These are phyloP conservation scores for Cerceris rybyensis DNA, from an alignment of 2,888 invertebrate species.

Conservation along the genomic window DNA sequence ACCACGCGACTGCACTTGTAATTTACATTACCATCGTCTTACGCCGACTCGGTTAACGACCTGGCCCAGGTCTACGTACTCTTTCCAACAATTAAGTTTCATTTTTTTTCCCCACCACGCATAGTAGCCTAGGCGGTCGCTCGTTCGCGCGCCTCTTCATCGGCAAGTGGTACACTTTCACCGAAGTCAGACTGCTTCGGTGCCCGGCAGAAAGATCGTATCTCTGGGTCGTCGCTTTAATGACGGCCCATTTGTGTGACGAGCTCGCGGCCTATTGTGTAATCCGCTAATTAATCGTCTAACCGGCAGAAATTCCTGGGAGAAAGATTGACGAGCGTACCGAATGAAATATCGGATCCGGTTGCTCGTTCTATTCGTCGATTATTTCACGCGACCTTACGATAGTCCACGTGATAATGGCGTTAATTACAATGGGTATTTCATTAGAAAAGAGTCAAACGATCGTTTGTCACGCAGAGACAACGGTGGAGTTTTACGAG, in stretches of 20 bases:
- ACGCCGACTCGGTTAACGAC: slow-evolving; percentile 64
- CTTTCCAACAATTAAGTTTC: slow-evolving; percentile 59
- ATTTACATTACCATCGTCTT: slow-evolving; percentile 56
- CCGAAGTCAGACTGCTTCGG: slow-evolving; percentile 35
- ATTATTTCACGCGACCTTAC: slow-evolving; percentile 20
- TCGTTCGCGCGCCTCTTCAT: slow-evolving; percentile 29
- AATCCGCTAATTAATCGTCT: slow-evolving; percentile 7
- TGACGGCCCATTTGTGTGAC: slow-evolving; percentile 36
- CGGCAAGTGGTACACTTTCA: slow-evolving; percentile 67
- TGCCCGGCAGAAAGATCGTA: slow-evolving; percentile 27
- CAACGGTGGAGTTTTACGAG: not conserved
- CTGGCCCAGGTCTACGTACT: slow-evolving; percentile 61
- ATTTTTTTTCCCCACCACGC: slow-evolving; percentile 35
- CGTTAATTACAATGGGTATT: slow-evolving; percentile 36
- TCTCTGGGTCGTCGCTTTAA: slow-evolving; percentile 30
- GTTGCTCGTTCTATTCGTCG: not conserved
- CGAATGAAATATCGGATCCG: not conserved
- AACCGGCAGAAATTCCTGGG: not conserved
- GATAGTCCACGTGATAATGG: slow-evolving; percentile 20
- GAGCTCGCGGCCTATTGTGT: not conserved
- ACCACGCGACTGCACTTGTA: slow-evolving; percentile 33
- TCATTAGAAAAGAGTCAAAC: slow-evolving; percentile 25
- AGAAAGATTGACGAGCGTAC: not conserved
- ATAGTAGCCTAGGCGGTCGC: too few species aligned
- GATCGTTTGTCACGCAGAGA: slow-evolving; percentile 38